Evolutionary conservation across 2,797 vertebrate genomes (phyloP).

Genomic region (Sus cebifrons): DNA sequence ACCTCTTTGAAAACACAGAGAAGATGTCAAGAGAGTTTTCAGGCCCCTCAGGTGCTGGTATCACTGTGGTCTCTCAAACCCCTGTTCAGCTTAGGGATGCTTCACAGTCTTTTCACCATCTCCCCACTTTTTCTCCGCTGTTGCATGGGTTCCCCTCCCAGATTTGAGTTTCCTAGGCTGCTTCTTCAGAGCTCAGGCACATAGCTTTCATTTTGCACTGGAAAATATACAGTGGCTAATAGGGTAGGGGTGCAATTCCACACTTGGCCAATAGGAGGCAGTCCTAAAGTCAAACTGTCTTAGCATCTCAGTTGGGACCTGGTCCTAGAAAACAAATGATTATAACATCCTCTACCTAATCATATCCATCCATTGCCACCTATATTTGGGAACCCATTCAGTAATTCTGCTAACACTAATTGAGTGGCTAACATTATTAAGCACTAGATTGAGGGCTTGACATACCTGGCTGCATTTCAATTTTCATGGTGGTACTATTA

Average conservation of each 20-base stretch:
- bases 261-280: constrained; percentile 21
- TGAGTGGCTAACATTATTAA: neutral
- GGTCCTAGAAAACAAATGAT: neutral
- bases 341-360: neutral
- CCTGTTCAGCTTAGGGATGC: neutral
- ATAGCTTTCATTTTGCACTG: neutral
- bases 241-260: constrained; percentile 21
- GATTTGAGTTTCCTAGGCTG: neutral
- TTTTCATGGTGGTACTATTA: neutral
- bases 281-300: neutral
- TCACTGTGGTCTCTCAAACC: neutral
- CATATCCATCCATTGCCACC: neutral
- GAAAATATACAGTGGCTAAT: neutral
- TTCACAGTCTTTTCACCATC: neutral
- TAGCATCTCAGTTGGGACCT: neutral
- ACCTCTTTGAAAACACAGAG: neutral
- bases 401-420: neutral
- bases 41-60: neutral
- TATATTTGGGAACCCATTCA: neutral
- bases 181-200: neutral
- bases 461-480: neutral
- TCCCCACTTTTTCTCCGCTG: neutral
- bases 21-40: neutral
- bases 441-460: neutral
- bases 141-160: neutral